Percentiles rank a stretch among this genome's conserved stretches.
These are phyloP conservation scores for Heteromurus nitidus DNA, from an alignment of 2,888 invertebrate genomes.

Conservation along the genomic window DNA sequence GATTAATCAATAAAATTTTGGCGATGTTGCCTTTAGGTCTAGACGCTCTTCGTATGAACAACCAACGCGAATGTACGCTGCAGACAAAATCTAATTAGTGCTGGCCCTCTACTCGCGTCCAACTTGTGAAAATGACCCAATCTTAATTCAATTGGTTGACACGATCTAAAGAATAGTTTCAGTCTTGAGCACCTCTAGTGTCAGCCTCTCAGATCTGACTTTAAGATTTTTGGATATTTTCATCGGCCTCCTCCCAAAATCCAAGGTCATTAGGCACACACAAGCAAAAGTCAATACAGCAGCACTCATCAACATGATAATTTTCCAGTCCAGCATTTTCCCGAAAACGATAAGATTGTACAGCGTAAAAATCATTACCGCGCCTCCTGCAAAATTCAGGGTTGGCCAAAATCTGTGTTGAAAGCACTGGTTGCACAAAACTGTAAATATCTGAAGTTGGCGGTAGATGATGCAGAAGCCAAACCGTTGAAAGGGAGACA, in stretches of 20 bases:
- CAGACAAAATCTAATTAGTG: conserved; percentile 3
- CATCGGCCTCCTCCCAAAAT: neutral
- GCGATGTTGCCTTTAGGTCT: too few species aligned
- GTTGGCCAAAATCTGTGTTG: neutral
- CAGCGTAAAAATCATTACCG: neutral
- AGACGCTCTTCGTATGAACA: too few species aligned
- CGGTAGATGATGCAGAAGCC: too few species aligned
- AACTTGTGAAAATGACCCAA: conserved; percentile 30
- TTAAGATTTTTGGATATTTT: neutral
- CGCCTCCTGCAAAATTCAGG: neutral
- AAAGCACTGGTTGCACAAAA: conserved; percentile 15
- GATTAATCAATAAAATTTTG: too few species aligned
- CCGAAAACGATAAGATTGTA: neutral
- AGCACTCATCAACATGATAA: neutral
- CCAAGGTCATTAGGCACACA: neutral
- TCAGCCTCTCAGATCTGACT: too few species aligned
- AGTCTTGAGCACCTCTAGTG: neutral
- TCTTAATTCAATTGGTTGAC: conserved; percentile 5
- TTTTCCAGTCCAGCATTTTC: neutral
- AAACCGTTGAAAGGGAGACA: too few species aligned
- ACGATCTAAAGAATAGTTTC: neutral
- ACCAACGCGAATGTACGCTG: conserved; percentile 20
- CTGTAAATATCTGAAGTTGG: conserved; percentile 3
- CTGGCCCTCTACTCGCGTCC: conserved; percentile 8
- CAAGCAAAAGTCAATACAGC: too few species aligned